Evolutionary conservation across 2,888 invertebrate genomes (phyloP).

Genomic region (Acanthopleura granulata): DNA sequence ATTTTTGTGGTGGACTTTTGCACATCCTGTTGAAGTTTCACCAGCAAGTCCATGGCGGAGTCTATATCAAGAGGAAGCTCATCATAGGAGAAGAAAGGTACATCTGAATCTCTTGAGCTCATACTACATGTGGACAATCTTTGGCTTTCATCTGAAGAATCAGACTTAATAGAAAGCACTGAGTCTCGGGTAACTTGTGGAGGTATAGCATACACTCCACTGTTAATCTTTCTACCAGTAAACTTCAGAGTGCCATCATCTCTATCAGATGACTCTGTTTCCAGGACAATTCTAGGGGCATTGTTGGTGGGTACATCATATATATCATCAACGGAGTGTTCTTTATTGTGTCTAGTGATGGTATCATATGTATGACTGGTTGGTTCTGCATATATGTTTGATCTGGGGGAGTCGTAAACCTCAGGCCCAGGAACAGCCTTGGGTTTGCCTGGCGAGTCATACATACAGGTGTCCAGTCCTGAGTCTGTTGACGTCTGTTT

Average conservation of each 20-base stretch:
- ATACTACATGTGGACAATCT: conserved; percentile 56
- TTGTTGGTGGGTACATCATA: conserved; percentile 67
- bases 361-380: conserved; percentile 10
- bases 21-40: conserved; percentile 83
- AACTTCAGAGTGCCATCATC: conserved; percentile 25
- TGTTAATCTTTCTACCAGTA: conserved; percentile 21
- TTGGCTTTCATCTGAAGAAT: conserved; percentile 52
- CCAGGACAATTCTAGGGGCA: conserved; percentile 42
- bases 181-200: conserved; percentile 70
- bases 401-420: conserved; percentile 50
- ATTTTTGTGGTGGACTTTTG: conserved; percentile 84
- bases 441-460: conserved; percentile 75
- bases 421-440: conserved; percentile 23
- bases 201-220: conserved; percentile 68
- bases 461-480: conserved; percentile 69
- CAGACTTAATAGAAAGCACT: conserved; percentile 52
- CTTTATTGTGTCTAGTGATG: conserved; percentile 26
- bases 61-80: conserved; percentile 80
- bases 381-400: conserved; percentile 29
- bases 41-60: conserved; percentile 82
- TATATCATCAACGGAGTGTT: conserved; percentile 62
- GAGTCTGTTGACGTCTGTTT: conserved; percentile 60
- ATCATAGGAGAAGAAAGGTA: conserved; percentile 50
- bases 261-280: conserved; percentile 31
- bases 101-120: conserved; percentile 50